These are phyloP conservation scores for Gymnocheta viridis DNA, from an alignment of 2,888 invertebrate genomes.

Conservation along the genomic window DNA sequence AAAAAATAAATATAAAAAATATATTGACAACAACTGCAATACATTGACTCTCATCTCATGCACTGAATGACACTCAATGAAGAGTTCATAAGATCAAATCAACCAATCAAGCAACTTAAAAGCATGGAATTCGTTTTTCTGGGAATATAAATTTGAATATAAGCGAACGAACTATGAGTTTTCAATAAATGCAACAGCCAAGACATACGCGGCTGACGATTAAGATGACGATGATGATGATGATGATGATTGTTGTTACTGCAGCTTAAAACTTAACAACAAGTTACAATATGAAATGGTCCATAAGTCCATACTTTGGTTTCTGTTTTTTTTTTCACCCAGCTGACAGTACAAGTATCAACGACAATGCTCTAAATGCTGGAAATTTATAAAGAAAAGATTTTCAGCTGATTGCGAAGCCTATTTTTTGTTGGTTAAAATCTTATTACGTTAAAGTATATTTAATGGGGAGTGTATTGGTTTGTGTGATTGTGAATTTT, in stretches of 20 bases:
- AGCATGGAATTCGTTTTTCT: constrained; percentile 42
- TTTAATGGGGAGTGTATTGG: constrained; percentile 42
- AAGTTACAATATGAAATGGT: constrained; percentile 41
- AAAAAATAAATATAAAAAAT: too few species aligned
- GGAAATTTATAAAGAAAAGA: constrained; percentile 63
- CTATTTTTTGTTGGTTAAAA: constrained; percentile 25
- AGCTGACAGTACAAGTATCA: constrained; percentile 23
- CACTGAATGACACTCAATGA: constrained; percentile 56
- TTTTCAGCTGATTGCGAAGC: constrained; percentile 41
- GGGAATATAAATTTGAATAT: constrained; percentile 58
- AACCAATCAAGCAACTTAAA: constrained; percentile 53
- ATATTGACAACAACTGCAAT: constrained; percentile 20
- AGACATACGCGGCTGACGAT: not conserved
- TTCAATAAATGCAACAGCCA: constrained; percentile 29
- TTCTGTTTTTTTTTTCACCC: not conserved
- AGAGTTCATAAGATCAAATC: constrained; percentile 65
- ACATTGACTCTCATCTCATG: constrained; percentile 52
- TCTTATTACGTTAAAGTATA: constrained; percentile 43
- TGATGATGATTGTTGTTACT: not conserved
- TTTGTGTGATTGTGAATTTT: constrained; percentile 19
- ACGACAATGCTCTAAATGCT: constrained; percentile 56
- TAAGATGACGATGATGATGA: constrained; percentile 6
- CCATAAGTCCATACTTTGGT: constrained; percentile 8
- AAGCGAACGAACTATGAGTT: constrained; percentile 17
- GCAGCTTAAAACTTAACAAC: constrained; percentile 23